A percentile compares a stretch with the other conserved stretches of the same genome.
Evolutionary conservation across 2,113 vertebrate species (phyloP).

Genomic region (Heterochromis multidens): DNA sequence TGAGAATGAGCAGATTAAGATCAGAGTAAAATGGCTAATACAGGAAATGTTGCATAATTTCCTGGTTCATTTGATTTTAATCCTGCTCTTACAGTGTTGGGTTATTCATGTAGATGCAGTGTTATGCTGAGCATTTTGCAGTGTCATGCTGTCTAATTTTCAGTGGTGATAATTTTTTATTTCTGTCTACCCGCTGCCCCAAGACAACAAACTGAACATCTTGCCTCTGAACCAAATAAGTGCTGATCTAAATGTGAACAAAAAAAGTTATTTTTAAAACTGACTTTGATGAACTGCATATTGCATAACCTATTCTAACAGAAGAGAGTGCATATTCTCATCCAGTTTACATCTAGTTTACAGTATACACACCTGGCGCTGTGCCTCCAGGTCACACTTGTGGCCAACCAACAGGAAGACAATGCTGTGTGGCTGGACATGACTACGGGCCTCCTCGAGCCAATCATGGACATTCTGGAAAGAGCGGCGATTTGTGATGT

Average conservation of each 20-base stretch:
- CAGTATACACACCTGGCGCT: constrained; percentile 83
- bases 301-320: not conserved
- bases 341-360: not conserved
- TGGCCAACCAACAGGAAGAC: constrained; percentile 97
- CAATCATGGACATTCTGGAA: constrained; percentile 98
- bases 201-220: not conserved
- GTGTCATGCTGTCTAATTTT: not conserved
- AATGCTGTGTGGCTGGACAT: constrained; percentile 96
- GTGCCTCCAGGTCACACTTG: constrained; percentile 95
- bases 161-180: not conserved
- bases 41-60: not conserved
- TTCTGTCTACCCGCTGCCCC: not conserved
- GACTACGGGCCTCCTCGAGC: constrained; percentile 89
- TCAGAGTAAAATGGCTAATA: not conserved
- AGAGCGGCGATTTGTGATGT: constrained; percentile 97
- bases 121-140: not conserved
- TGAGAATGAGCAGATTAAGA: not conserved
- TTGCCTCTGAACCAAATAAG: not conserved
- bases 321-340: not conserved
- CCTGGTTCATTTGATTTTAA: not conserved
- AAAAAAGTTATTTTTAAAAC: constrained; percentile 9
- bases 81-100: not conserved
- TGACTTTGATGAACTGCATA: not conserved
- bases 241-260: constrained; percentile 12
- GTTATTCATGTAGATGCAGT: not conserved